Base-by-base conservation (phyloP, 2,113 vertebrate genomes). In the Thomomys bottae region DNA sequence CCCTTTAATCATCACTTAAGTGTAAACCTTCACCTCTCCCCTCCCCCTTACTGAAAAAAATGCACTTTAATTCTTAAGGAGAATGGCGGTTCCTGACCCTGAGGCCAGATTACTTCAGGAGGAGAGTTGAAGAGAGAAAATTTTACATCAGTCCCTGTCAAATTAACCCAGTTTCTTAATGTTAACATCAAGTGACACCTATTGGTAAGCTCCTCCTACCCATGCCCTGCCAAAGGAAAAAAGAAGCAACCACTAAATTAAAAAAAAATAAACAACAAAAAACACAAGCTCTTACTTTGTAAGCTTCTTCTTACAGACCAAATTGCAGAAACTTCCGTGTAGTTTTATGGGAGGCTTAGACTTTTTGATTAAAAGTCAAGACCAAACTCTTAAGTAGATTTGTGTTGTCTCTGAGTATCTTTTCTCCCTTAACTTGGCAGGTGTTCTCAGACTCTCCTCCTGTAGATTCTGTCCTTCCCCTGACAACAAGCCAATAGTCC, bases 51-150 rank as follows among this genome's bases (percentile, higher is more conserved):
- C 97, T 96, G 96, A 96, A 71, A 71, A 45, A 95, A 94, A 97
- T 97, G 98, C 98, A 98, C 98, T 98, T 98, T 98, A 98, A 98
- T 94, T 94, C 66, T 34, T 95, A 92, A 92, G 84, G 76, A 61
- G 75, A 92, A 89, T 8, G 95, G 96, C 96, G 95, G 70, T 93
- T 81, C 83, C 87, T 94, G 81, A 82, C 80, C 72, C 64, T 73
- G 64, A 87, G 80, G 94, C 68, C 91, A 93, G 96, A 92, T 96
- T 49, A 94, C 96, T 87, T 88, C 95, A 95, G 96, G 91, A 95
- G 88, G 96, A 95, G 90, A 96, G 68, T 67, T 66, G 23, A 1
- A 82, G 92, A 81, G 90, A 91, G 92, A 94, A 93, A 93, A 63
- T 86, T 1, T n/a, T 49, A 59, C 90, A 91, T 89, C 96, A 94